Percentiles rank a stretch among this genome's conserved stretches.
phyloP scores from a whole-genome alignment of 1,140 invertebrate species.

The Mercenaria mercenaria region DNA sequence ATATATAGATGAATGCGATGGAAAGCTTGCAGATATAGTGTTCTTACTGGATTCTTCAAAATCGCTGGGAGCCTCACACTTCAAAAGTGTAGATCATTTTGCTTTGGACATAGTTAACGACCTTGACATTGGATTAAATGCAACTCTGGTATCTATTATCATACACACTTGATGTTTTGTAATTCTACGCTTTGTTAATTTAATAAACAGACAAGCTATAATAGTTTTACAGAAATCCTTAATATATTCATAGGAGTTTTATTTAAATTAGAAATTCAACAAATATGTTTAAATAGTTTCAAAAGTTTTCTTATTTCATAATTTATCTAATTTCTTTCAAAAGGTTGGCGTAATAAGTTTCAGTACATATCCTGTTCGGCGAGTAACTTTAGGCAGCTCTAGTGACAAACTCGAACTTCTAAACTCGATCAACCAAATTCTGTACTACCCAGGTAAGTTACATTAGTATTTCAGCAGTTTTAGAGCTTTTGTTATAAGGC shows the following conservation, averaged over 20 bases:
- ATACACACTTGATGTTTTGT: too few species aligned
- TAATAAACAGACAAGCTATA: too few species aligned
- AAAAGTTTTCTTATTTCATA: too few species aligned
- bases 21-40: constrained; percentile 1
- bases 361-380: neutral
- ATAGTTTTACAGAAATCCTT: too few species aligned
- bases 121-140: neutral
- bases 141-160: neutral
- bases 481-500: too few species aligned
- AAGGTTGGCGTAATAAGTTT: neutral
- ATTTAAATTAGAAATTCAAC: too few species aligned
- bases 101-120: constrained; percentile 10
- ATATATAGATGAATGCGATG: neutral
- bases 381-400: neutral
- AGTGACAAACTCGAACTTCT: neutral
- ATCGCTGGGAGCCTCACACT: neutral
- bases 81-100: constrained; percentile 15
- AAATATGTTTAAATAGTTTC: too few species aligned
- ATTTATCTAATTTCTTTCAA: too few species aligned
- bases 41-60: neutral
- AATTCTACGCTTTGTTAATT: too few species aligned
- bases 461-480: too few species aligned
- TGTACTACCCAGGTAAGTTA: too few species aligned
- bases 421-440: neutral
- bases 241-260: too few species aligned